Evolutionary conservation across 53 echinoderm and acorn worm genomes (phyloP), one percentile per base, ranked within the genome.

Genomic region (Pentamera pediparva): DNA sequence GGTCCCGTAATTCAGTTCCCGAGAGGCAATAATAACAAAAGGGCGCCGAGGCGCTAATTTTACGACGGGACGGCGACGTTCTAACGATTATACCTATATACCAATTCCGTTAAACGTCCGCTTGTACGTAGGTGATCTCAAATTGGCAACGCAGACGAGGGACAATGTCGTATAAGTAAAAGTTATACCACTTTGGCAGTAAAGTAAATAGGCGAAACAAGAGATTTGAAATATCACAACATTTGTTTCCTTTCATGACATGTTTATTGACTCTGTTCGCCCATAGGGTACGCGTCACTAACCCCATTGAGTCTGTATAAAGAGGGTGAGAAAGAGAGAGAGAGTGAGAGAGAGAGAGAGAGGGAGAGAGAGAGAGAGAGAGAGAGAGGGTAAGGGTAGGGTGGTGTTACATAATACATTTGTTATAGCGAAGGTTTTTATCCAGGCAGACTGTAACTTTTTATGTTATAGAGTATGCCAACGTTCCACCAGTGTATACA

Each of bases 171-270:
- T 67, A 67, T 67, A 67, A 67, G 43, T 45, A 40, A 67, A 11
- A 41, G 27, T 17, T 26, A 4, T 43, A 39, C 40, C 40, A 19
- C 39, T 43, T 41, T 43, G 45, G 45, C 31, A 25, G 17, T 27
- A 28, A 67, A 35, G 19, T 0, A 20, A 36, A 63, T n/a, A n/a
- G n/a, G n/a, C n/a, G 4, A 35, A 63, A 63, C 28, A 35, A 52
- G 18, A 72, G 33, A 51, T 24, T 72, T 72, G 73, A 72, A 72
- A 54, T 54, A 72, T 72, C 21, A 72, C 36, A 72, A 72, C 73
- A 72, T 72, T 72, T 72, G 19, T 18, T 32, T 54, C 53, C 31
- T 51, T 72, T 72, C 54, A 72, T 53, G 73, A 72, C 35, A 72
- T 53, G 35, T 72, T 72, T 72, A 72, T 52, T 72, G 73, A 72